Base-by-base conservation (phyloP, 2,888 invertebrate species). In the Deilephila elpenor region DNA sequence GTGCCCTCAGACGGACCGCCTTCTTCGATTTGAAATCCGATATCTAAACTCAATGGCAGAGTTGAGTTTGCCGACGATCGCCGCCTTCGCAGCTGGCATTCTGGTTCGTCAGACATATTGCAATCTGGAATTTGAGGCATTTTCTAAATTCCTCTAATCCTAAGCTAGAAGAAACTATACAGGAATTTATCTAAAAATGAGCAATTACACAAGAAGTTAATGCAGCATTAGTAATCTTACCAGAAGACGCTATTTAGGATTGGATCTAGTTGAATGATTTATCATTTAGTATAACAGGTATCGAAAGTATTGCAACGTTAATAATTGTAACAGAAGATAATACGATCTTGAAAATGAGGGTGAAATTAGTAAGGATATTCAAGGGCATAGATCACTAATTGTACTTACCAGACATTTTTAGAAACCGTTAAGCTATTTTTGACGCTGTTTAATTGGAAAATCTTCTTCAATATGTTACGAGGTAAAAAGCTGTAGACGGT, bases 61-160 rank as follows among this genome's bases (percentile, higher is more conserved):
- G 87, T 91, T 0, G 91, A 86, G 72, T 91, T 90, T 8, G 87
- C 91, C 11, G 91, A 90, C 2, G 88, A 88, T 71, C 92, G 86
- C 73, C 94, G 88, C 32, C 95, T 87, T 32, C 94, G 91, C 11
- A 94, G 78, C 74, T 91, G 90, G 74, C 88, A 90, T 78, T 89
- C 88, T 75, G 91, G 84, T 77, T 90, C 87, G 20, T 94, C 94
- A 37, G 25, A 51, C 61, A 34, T 70, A 71, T 73, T 77, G 53
- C 37, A 64, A 5, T 20, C 70, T 60, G 32, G 51, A 61, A 74
- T 5, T 6, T 5, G n/a, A n/a, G 5, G n/a, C 4, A n/a, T 19
- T 19, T 17, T n/a, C 6, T 56, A n/a, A 11, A 44, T 44, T 44
- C 14, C 44, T 44, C 14, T 14, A 44, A 44, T 0, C 11, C 3